Conservation (phyloP, 2,888 invertebrate genomes). For the Cerastoderma edule region DNA sequence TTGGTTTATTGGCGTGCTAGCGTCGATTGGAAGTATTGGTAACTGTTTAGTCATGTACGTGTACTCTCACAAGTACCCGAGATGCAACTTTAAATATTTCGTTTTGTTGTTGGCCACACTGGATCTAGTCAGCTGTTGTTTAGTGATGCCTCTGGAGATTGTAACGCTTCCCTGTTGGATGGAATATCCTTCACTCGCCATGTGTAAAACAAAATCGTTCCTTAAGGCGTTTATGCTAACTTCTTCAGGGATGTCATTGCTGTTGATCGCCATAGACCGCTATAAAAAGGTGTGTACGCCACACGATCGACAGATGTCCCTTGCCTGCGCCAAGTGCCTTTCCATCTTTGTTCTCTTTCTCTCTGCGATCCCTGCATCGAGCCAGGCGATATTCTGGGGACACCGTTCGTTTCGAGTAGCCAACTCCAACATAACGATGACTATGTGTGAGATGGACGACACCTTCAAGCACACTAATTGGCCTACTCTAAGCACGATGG, state of each 20-base stretch:
- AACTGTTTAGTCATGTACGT: slow-evolving; percentile 44
- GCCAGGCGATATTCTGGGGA: slow-evolving; percentile 55
- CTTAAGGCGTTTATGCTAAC: slow-evolving; percentile 43
- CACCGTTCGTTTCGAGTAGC: slow-evolving; percentile 27
- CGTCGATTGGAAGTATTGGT: slow-evolving; percentile 36
- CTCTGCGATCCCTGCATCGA: slow-evolving; percentile 38
- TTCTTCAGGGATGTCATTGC: slow-evolving; percentile 34
- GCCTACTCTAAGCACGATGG: slow-evolving; percentile 37
- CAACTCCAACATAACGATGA: neutral
- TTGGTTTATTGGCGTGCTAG: slow-evolving; percentile 35
- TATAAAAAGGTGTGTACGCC: too few relatives aligned
- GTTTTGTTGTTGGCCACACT: slow-evolving; percentile 43
- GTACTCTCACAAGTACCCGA: slow-evolving; percentile 48
- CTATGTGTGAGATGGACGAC: slow-evolving; percentile 53
- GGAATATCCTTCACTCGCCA: slow-evolving; percentile 31
- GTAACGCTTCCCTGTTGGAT: slow-evolving; percentile 44
- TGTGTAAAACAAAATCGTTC: slow-evolving; percentile 51
- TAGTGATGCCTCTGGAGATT: slow-evolving; percentile 52
- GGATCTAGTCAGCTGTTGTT: slow-evolving; percentile 40
- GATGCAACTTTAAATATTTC: slow-evolving; percentile 55
- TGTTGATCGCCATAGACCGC: too few relatives aligned
- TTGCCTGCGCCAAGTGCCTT: too few relatives aligned
- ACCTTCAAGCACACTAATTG: slow-evolving; percentile 46
- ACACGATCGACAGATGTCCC: too few relatives aligned
- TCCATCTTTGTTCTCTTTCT: slow-evolving; percentile 31